These are phyloP conservation scores for Chaenocephalus aceratus DNA, from an alignment of 2,113 vertebrate species.

Conservation along the genomic window DNA sequence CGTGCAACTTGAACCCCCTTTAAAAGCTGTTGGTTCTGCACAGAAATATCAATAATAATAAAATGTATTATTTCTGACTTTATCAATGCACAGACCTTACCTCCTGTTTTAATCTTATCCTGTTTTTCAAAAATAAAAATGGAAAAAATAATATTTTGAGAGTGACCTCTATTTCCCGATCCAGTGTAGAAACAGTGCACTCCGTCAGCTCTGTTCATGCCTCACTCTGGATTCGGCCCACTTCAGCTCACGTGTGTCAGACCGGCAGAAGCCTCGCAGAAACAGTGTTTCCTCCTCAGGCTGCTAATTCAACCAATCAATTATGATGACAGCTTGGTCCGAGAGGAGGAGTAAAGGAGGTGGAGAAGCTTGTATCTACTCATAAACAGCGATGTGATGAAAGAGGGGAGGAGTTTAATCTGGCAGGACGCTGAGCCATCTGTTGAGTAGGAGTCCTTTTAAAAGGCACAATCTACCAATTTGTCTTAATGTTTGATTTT, in stretches of 20 bases:
- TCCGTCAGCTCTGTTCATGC: background rate
- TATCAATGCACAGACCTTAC: no score
- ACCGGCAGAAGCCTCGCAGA: background rate
- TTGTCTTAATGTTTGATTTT: background rate
- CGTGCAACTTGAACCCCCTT: no score
- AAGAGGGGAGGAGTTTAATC: background rate
- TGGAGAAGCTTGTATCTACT: background rate
- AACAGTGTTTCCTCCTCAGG: constrained; percentile 29
- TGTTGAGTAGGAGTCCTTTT: background rate
- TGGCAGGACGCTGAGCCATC: background rate
- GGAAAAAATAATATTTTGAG: background rate
- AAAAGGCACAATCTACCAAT: background rate
- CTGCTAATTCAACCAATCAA: constrained; percentile 53
- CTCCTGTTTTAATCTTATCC: no score
- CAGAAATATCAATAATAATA: no score
- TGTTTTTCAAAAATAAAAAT: background rate
- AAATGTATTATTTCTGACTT: no score
- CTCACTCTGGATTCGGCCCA: constrained; percentile 53
- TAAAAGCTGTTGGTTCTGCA: no score
- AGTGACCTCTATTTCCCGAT: background rate
- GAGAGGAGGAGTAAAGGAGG: constrained; percentile 8
- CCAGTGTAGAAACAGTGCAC: background rate
- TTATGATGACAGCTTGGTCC: constrained; percentile 46
- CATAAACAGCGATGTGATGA: no score
- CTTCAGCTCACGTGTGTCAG: constrained; percentile 41